These are phyloP conservation scores for Heterodera filipjevi DNA, from an alignment of 2,888 invertebrate species.

Conservation along the genomic window DNA sequence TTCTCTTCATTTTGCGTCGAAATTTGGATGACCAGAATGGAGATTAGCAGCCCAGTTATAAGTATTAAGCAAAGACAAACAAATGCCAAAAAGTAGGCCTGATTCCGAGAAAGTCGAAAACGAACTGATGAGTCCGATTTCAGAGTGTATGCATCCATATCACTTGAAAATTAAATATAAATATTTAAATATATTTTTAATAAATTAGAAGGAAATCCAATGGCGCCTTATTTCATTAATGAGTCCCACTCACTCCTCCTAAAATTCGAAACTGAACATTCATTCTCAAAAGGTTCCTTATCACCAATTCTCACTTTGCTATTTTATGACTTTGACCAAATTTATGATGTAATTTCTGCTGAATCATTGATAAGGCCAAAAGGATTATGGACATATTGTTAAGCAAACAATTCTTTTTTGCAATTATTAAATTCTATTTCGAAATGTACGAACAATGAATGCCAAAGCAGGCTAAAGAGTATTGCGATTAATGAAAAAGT, in stretches of 20 bases:
- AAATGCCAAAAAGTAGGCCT: neutral
- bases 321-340: neutral
- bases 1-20: neutral
- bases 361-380: neutral
- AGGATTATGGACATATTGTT: neutral
- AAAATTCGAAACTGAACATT: neutral
- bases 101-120: neutral
- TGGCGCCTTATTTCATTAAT: too few species aligned
- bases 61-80: neutral
- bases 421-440: too few species aligned
- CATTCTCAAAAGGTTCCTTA: neutral
- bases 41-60: neutral
- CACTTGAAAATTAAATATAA: neutral
- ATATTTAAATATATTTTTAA: neutral
- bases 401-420: neutral
- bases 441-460: too few species aligned
- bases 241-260: too few species aligned
- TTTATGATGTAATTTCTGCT: neutral
- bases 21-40: slow-evolving; percentile 1
- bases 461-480: too few species aligned
- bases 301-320: neutral
- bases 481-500: too few species aligned
- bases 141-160: neutral
- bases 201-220: neutral
- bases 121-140: neutral